A percentile compares a stretch with the other conserved stretches of the same genome.
Conservation (phyloP, 2,797 vertebrate species). For the Notamacropus eugenii region DNA sequence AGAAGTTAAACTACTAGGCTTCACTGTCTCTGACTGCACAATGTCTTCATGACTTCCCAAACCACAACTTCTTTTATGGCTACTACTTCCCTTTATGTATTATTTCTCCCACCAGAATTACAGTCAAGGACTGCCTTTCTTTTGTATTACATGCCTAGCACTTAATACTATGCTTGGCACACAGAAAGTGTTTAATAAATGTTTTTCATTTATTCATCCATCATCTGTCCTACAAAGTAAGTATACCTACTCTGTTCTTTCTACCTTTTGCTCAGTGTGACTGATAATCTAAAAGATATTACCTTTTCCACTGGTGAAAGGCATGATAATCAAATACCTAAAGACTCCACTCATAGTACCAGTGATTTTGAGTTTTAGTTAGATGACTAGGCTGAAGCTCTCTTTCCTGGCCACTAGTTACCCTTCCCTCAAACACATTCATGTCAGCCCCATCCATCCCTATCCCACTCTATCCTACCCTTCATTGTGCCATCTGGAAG, state of each 20-base stretch:
- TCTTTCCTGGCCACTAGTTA: neutral
- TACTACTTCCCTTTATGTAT: neutral
- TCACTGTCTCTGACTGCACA: neutral
- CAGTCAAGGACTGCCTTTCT: neutral
- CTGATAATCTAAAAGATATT: neutral
- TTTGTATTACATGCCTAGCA: neutral
- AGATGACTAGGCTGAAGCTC: too few relatives aligned
- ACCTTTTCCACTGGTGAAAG: neutral
- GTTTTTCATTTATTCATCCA: neutral
- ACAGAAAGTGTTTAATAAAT: neutral
- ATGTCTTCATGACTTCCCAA: neutral
- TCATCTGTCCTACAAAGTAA: neutral
- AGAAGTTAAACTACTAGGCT: neutral
- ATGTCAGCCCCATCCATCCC: neutral
- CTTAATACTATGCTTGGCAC: neutral
- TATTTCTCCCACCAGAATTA: neutral
- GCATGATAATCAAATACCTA: neutral
- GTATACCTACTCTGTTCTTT: neutral
- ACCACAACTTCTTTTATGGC: neutral
- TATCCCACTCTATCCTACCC: neutral
- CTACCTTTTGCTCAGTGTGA: neutral
- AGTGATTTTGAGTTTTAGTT: neutral
- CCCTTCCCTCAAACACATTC: neutral
- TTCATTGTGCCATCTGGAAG: neutral
- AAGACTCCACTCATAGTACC: neutral